These are phyloP conservation scores for Elymnias hypermnestra DNA, from an alignment of 1,140 invertebrate genomes.

Conservation along the genomic window DNA sequence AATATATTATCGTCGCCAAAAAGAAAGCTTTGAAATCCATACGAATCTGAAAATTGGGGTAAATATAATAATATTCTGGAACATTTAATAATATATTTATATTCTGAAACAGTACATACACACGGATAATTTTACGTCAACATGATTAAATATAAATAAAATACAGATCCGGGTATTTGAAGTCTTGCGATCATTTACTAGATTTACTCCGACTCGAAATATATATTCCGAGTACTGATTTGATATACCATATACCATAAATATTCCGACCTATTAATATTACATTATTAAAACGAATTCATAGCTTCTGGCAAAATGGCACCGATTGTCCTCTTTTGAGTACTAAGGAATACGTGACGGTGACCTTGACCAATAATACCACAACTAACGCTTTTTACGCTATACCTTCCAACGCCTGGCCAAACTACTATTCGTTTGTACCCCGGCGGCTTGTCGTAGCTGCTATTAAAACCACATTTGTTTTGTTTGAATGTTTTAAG, in stretches of 20 bases:
- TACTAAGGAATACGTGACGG: conserved; percentile 53
- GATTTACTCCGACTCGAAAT: too few species aligned
- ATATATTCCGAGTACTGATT: too few species aligned
- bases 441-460: conserved; percentile 51
- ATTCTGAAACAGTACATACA: too few species aligned
- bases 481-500: conserved; percentile 40
- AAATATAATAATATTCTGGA: too few species aligned
- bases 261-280: neutral
- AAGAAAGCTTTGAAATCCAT: too few species aligned
- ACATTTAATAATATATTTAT: too few species aligned
- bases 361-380: conserved; percentile 48
- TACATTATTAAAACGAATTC: conserved; percentile 24
- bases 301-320: conserved; percentile 44
- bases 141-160: too few species aligned
- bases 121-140: too few species aligned
- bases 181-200: too few species aligned
- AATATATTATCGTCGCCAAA: too few species aligned
- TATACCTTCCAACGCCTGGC: conserved; percentile 58
- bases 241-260: neutral
- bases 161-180: too few species aligned
- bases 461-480: conserved; percentile 51
- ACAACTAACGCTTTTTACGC: conserved; percentile 21
- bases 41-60: too few species aligned
- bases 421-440: conserved; percentile 46
- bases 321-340: conserved; percentile 49